Evolutionary conservation across 1,140 invertebrate species (phyloP), one percentile per base, ranked within the genome.

Genomic region (Heliconius melpomene): DNA sequence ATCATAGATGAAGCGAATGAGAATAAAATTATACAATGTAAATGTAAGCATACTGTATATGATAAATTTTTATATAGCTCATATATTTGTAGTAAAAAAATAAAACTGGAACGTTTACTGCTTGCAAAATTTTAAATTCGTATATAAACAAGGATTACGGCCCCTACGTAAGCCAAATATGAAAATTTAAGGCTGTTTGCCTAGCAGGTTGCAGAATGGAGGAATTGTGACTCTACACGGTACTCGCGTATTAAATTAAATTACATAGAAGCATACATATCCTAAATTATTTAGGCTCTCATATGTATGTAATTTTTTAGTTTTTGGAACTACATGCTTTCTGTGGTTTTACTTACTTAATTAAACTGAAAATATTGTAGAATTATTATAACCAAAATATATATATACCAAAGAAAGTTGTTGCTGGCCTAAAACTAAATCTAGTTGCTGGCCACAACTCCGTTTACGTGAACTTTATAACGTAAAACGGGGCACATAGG

Each of bases 111-210:
- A 66, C 71, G 36, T 72, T 72, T 72, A 38, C 71, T 38, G 36
- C 32, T 72, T 72, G 60, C 60, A 66, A 66, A 66, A 66, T 26
- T 66, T 66, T 66, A 26, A 66, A 66, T 66, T 66, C 26, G 60
- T 26, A 26, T 66, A 66, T 66, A 32, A 72, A 72, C 71, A 72
- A 72, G 32, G 32, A 72, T 72, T 72, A 72, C 32, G 32, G 71
- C 71, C 71, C 20, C 32, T 38, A 72, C 71, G 71, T 72, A 72
- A 8, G 71, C 71, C 71, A 72, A 72, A 72, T 72, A 72, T 72
- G 71, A 72, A 72, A 72, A 72, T 72, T 72, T 72, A 72, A 72
- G 71, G 71, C 7, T 72, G 32, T 72, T 72, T 38, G 32, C 71
- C 20, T 72, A 38, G 71, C 71, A 72, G 71, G 71, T 38, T n/a